Evolutionary conservation across 2,113 vertebrate species (phyloP).

Genomic region (Malaclemys terrapin): DNA sequence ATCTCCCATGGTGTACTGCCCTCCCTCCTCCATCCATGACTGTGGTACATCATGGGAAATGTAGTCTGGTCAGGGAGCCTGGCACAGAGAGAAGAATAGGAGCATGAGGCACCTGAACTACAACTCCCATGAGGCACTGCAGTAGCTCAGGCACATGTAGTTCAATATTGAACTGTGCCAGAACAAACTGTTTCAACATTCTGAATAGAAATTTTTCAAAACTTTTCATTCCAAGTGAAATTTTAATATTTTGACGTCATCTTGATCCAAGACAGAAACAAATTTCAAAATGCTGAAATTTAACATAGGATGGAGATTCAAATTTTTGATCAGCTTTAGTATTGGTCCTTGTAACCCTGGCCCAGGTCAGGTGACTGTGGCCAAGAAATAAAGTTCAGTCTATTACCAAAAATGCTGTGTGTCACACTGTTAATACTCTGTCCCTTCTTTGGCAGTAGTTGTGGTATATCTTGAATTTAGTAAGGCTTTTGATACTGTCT

Average conservation of each 20-base stretch:
- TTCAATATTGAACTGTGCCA: neutral
- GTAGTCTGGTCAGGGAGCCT: neutral
- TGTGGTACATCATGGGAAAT: neutral
- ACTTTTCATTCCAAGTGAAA: neutral
- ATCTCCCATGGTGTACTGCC: fast-evolving
- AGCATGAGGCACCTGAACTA: neutral
- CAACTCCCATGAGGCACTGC: neutral
- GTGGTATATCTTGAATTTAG: neutral
- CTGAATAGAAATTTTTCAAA: neutral
- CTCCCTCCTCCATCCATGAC: neutral
- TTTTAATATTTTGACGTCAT: neutral
- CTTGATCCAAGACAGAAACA: neutral
- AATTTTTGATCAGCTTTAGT: neutral
- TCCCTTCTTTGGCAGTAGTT: neutral
- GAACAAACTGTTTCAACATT: neutral
- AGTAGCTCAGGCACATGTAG: neutral
- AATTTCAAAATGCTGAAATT: neutral
- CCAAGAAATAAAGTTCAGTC: neutral
- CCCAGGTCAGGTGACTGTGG: neutral
- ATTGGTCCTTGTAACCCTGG: neutral
- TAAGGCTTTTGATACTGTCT: neutral
- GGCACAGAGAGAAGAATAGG: neutral
- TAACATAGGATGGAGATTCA: neutral
- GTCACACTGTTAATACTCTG: neutral
- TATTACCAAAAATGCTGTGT: neutral